Base-by-base conservation (phyloP, 2,888 invertebrate genomes). In the Osmoderma eremita region DNA sequence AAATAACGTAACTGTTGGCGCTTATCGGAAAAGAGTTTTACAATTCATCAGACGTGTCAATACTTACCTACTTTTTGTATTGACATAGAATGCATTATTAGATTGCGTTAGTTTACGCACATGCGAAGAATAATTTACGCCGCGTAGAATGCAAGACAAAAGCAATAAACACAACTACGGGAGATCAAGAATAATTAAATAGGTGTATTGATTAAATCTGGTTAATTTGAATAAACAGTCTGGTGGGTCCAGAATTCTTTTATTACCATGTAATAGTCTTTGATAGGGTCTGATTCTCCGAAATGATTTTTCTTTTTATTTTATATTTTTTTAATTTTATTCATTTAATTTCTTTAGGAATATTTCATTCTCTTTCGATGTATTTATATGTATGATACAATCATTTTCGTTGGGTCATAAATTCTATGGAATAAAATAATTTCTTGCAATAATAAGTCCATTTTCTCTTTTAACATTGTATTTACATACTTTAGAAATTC, bases 71-170 rank as follows among this genome's bases (percentile, higher is more conserved):
- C 58, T 61, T 61, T 61, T 45, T 48, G 58, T 61, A 61, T 45
- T 36, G 45, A 41, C 24, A 36, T 45, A 8, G 58, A 61, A 61
- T 61, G 58, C 58, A 45, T 61, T 61, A 61, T 61, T 61, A 61
- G 58, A 61, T 61, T 61, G 58, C 58, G 58, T 61, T 61, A 61
- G 58, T 61, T 61, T 61, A 61, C 58, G 58, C 58, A 61, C 58
- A 61, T 61, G 58, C 36, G 45, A 24, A 48, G 58, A 61, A 61
- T 61, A 61, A 45, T 45, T 61, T 61, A 61, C 30, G 17, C 30
- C 45, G 30, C 30, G 18, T 3, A 8, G 30, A 45, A 36, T 24
- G 17, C 30, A 24, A 61, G 58, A 45, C 58, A 61, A 61, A 61
- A 61, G 58, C 58, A 45, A 45, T 61, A 45, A 61, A 61, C 58